phyloP scores from a whole-genome alignment of 2,888 invertebrate species.

The Protophormia terraenovae region DNA sequence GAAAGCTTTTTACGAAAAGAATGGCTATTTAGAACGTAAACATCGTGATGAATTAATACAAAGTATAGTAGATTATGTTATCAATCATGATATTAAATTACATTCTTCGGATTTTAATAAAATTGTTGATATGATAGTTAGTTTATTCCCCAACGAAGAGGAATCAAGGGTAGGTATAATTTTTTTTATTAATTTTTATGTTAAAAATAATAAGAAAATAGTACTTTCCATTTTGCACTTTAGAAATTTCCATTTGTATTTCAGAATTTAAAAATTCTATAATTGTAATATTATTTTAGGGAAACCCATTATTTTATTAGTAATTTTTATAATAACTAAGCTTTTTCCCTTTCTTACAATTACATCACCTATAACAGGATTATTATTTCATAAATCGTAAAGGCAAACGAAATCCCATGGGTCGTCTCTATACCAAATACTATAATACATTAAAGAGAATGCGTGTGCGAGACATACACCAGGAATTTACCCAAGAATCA shows the following conservation, averaged over 20 bases:
- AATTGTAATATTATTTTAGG: too few species aligned
- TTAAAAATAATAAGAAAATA: too few species aligned
- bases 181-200: too few species aligned
- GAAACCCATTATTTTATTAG: too few species aligned
- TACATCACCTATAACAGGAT: conserved; percentile 49
- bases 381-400: conserved; percentile 69
- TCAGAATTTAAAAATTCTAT: too few species aligned
- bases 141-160: conserved; percentile 67
- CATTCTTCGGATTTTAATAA: conserved; percentile 63
- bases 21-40: conserved; percentile 65
- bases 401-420: conserved; percentile 68
- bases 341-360: background rate
- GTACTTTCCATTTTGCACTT: too few species aligned
- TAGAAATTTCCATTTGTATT: too few species aligned
- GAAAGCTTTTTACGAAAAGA: conserved; percentile 61
- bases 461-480: conserved; percentile 60
- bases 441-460: conserved; percentile 62
- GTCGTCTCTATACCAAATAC: conserved; percentile 68
- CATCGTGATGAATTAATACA: conserved; percentile 69
- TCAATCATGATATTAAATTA: conserved; percentile 62
- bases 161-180: conserved; percentile 60
- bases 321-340: background rate
- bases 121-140: conserved; percentile 64
- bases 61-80: conserved; percentile 63
- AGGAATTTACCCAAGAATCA: conserved; percentile 53